Evolutionary conservation across 2,888 invertebrate genomes (phyloP).

Genomic region (Omphaloscelis lunosa): DNA sequence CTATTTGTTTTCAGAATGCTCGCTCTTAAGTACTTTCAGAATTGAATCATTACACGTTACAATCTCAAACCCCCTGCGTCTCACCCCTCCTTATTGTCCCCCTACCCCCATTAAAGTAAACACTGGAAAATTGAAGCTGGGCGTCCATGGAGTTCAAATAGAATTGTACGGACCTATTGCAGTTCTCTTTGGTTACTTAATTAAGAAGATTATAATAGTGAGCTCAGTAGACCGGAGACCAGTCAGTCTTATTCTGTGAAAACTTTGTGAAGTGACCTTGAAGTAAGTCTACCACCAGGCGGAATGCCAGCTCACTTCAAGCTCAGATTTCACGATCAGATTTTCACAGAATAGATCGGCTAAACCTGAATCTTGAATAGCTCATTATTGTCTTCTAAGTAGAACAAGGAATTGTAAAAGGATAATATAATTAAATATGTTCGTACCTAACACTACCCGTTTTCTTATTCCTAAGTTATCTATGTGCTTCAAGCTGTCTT

Average conservation of each 20-base stretch:
- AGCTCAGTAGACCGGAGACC: background rate
- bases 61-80: slow-evolving; percentile 23
- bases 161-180: slow-evolving; percentile 56
- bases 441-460: background rate
- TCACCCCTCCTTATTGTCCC: slow-evolving; percentile 22
- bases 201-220: slow-evolving; percentile 27
- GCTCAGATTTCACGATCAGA: background rate
- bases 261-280: background rate
- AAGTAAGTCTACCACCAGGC: too few species aligned
- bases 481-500: background rate
- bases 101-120: slow-evolving; percentile 60
- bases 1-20: too few species aligned
- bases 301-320: background rate
- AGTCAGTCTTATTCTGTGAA: background rate
- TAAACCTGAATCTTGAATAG: background rate
- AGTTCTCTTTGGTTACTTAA: slow-evolving; percentile 36
- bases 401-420: background rate
- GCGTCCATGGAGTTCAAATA: slow-evolving; percentile 59
- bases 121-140: slow-evolving; percentile 63
- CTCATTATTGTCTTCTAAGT: background rate
- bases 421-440: background rate
- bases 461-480: background rate
- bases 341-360: background rate
- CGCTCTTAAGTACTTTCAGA: slow-evolving; percentile 3
- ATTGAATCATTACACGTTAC: slow-evolving; percentile 60